Percentiles rank a stretch among this genome's conserved stretches.
phyloP scores from a whole-genome alignment of 1,140 invertebrate genomes.

The Leptopilina clavipes region DNA sequence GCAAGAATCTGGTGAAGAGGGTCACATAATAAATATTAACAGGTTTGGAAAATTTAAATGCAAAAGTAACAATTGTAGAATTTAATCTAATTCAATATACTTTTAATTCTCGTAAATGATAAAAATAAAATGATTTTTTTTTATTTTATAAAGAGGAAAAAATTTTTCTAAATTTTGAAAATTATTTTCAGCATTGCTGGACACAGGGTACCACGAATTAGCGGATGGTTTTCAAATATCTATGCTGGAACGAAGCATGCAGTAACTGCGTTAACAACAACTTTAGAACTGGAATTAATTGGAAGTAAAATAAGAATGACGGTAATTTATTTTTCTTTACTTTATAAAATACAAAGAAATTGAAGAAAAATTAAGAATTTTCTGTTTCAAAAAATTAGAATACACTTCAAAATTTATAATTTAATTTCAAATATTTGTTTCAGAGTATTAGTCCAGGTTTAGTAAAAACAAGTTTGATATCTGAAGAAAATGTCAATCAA shows the following conservation, averaged over 20 bases:
- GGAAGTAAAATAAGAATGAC: constrained; percentile 14
- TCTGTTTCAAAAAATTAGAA: no score
- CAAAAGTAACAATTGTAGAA: neutral
- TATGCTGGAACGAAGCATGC: neutral
- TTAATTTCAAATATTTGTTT: neutral
- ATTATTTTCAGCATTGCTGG: constrained; percentile 5
- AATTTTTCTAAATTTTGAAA: neutral
- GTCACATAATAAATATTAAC: constrained; percentile 40
- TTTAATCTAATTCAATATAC: no score
- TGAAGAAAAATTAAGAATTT: no score
- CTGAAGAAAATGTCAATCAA: neutral
- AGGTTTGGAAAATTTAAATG: constrained; percentile 30
- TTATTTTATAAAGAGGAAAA: neutral
- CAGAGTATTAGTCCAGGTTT: neutral
- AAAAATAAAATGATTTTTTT: neutral
- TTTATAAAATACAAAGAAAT: no score
- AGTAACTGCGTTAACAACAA: neutral
- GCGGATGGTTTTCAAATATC: neutral
- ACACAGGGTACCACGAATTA: neutral
- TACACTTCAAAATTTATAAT: no score
- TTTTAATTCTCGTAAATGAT: neutral
- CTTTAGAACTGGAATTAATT: constrained; percentile 15
- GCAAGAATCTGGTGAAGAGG: constrained; percentile 26
- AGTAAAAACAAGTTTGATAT: neutral
- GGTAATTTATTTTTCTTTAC: neutral